phyloP scores from a whole-genome alignment of 2,797 vertebrate species.

The Petrocephalus sullivani region DNA sequence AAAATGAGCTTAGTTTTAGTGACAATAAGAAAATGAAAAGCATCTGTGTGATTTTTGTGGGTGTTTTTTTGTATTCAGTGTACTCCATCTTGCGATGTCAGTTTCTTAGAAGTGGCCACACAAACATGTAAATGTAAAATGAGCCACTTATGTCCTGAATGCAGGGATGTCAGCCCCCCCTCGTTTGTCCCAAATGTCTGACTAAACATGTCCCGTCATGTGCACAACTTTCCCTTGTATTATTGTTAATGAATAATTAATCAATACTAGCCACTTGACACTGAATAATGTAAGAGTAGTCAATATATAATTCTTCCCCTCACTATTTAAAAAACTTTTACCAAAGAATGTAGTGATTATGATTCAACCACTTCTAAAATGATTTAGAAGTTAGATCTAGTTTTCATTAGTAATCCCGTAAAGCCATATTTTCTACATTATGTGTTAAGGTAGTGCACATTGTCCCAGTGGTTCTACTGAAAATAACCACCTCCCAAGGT shows the following conservation, averaged over 20 bases:
- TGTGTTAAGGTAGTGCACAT: not conserved
- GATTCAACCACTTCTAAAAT: not conserved
- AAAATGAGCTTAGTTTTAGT: slow-evolving; percentile 6
- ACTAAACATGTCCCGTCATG: not conserved
- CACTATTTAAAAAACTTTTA: not conserved
- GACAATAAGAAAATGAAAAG: not conserved
- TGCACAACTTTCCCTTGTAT: not conserved
- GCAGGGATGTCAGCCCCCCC: not conserved
- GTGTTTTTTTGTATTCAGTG: slow-evolving; percentile 20
- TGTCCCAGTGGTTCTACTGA: not conserved
- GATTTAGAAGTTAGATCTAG: too few relatives aligned
- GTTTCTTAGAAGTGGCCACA: not conserved
- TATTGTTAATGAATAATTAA: not conserved
- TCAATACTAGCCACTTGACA: not conserved
- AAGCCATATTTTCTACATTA: not conserved
- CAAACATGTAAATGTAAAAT: not conserved
- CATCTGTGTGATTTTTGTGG: not conserved
- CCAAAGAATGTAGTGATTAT: not conserved
- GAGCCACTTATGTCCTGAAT: not conserved
- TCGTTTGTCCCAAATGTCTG: not conserved
- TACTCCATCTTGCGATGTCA: slow-evolving; percentile 41
- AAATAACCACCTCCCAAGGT: not conserved
- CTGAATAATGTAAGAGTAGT: not conserved
- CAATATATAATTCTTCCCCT: not conserved
- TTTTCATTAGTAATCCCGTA: not conserved